Percentiles rank a stretch among this genome's conserved stretches.
These are phyloP conservation scores for Oligia latruncula DNA, from an alignment of 2,888 invertebrate species.

Conservation along the genomic window DNA sequence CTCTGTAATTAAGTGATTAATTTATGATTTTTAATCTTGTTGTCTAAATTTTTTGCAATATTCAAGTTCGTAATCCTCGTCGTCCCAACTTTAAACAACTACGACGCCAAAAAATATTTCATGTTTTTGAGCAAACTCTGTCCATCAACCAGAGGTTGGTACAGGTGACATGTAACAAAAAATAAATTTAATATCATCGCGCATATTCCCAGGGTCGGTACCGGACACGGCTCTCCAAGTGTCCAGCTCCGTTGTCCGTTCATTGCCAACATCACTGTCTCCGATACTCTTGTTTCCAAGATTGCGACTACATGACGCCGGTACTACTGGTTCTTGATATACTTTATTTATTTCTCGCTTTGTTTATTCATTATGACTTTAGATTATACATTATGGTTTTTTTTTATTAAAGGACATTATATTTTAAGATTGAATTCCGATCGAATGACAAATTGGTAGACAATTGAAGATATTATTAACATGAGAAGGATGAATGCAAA, in stretches of 20 bases:
- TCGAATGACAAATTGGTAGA: neutral
- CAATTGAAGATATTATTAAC: neutral
- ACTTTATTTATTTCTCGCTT: constrained; percentile 23
- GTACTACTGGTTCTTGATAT: constrained; percentile 61
- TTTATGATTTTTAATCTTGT: neutral
- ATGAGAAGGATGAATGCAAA: neutral
- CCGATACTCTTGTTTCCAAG: constrained; percentile 77
- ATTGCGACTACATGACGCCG: constrained; percentile 70
- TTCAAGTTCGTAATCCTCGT: neutral
- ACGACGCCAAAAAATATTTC: constrained; percentile 39
- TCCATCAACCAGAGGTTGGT: constrained; percentile 53
- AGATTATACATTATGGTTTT: neutral
- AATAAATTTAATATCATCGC: constrained; percentile 76
- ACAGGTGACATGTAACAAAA: constrained; percentile 69
- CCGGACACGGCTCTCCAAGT: constrained; percentile 82
- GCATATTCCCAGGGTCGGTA: constrained; percentile 75
- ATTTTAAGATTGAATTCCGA: neutral
- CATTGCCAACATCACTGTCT: constrained; percentile 80
- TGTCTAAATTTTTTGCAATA: neutral
- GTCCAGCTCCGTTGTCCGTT: constrained; percentile 71
- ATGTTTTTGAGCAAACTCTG: constrained; percentile 54
- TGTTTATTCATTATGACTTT: neutral
- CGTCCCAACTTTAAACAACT: constrained; percentile 27
- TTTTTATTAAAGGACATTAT: neutral
- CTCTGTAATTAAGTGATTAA: neutral